Evolutionary conservation across 2,113 vertebrate species (phyloP), one percentile per base, ranked within the genome.

Genomic region (Gambusia holbrooki): DNA sequence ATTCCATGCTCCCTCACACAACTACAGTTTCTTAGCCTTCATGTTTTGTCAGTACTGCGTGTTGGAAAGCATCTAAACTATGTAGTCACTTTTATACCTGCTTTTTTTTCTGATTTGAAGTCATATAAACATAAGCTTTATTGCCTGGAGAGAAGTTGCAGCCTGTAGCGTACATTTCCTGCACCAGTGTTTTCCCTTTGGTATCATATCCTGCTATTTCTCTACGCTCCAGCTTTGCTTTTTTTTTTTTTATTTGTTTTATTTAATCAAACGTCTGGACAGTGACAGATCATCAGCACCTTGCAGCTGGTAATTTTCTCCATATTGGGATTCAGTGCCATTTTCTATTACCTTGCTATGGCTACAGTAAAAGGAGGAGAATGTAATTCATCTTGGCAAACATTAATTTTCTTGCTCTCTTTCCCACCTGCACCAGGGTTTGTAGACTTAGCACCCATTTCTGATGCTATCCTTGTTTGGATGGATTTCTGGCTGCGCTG

Each of bases 371-470:
- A 28, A 68, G 77, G 14, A 10, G 32, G 60, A 74, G 45, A 78
- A 82, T 48, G 73, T 67, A 75, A 84, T 88, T 88, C 76, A 69
- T 77, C 69, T 19, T 37, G 78, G 81, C 77, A 85, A 82, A 87
- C 85, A 84, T 87, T 90, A 25, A 88, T 89, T 84, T 83, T 85
- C 80, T 82, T 15, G 8, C 78, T 76, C 72, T 72, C 79, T 35
- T 79, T 76, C 62, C 32, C 61, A 40, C 25, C 74, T 74, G 77
- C 69, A 84, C 73, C 79, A 63, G 1, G 3, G 28, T 76, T 77
- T 85, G 79, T 81, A 37, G 84, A 86, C 79, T 82, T 73, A 81
- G 68, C 73, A 69, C 71, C 35, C 29, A 45, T 42, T 62, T 80
- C 74, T 75, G 71, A 84, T 84, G 75, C 72, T 87, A 76, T 88